Evolutionary conservation across 2,888 invertebrate species (phyloP), one percentile per base, ranked within the genome.

Genomic region (Nomada lathburiana): DNA sequence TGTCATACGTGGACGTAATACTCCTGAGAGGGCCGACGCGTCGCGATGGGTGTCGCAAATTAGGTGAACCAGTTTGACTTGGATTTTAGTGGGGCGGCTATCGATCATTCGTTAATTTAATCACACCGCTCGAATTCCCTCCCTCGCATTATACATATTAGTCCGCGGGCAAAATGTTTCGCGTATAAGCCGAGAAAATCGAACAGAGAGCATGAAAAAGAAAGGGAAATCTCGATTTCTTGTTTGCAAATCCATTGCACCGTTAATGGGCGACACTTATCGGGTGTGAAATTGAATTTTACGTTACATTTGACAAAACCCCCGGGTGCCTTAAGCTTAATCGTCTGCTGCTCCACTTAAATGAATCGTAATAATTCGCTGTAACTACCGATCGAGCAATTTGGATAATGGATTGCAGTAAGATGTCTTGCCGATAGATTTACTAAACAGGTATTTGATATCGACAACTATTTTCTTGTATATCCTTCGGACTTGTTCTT

Each of bases 1-100:
- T 84, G 80, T 65, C 68, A 68, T 60, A 75, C 63, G 67, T 47
- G 68, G 60, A 65, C 72, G 68, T 86, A 84, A 86, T 86, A 80
- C 80, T 82, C 82, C 73, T 63, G 67, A 78, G 76, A 77, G 86
- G 84, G 82, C 77, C 44, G 78, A 67, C 63, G 44, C 29, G 55
- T 69, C 68, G 64, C 67, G 71, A 63, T 71, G 57, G 69, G 18
- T 64, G 55, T 23, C 82, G 60, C 67, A 70, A 82, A 83, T 83
- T 83, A 82, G 83, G 71, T 57, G 82, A 82, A 76, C 60, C 57
- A 72, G 77, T 62, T 82, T 69, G 52, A 69, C 65, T 70, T 55
- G 29, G 74, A 71, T 59, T 55, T 70, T 29, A 44, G 13, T 26
- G 68, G 26, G 29, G 10, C 53, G 59, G 7, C 55, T 52, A 76